Percentiles rank a stretch among this genome's conserved stretches.
Conservation (phyloP, 2,797 vertebrate species). For the Rhynchotus rufescens region DNA sequence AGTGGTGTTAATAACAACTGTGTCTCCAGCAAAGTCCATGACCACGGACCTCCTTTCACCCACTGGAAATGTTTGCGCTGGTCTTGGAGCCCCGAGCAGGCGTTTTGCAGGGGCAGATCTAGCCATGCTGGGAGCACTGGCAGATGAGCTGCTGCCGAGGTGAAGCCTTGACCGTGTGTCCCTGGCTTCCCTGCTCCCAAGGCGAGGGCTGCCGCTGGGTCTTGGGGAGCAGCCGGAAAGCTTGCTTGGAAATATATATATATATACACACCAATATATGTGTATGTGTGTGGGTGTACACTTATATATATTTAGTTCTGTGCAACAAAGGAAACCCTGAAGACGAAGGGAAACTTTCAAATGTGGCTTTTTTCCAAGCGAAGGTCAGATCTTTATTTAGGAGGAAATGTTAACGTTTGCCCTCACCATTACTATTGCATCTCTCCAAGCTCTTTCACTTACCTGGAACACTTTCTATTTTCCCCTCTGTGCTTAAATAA, state of each 20-base stretch:
- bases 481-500: neutral
- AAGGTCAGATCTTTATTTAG: neutral
- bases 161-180: neutral
- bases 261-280: neutral
- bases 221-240: neutral
- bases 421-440: neutral
- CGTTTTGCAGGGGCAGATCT: too few relatives aligned
- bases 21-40: conserved; percentile 60
- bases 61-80: conserved; percentile 40
- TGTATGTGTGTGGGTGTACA: neutral
- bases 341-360: neutral
- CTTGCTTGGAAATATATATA: neutral
- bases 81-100: neutral
- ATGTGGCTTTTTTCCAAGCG: neutral
- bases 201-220: neutral
- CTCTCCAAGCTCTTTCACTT: neutral
- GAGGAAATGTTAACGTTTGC: neutral
- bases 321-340: neutral
- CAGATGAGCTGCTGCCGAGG: conserved; percentile 18
- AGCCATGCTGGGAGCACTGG: neutral
- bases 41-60: conserved; percentile 55
- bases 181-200: too few relatives aligned
- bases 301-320: neutral
- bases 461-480: neutral
- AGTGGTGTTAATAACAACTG: conserved; percentile 66